These are phyloP conservation scores for Asbolus verrucosus DNA, from an alignment of 1,140 invertebrate genomes.

Conservation along the genomic window DNA sequence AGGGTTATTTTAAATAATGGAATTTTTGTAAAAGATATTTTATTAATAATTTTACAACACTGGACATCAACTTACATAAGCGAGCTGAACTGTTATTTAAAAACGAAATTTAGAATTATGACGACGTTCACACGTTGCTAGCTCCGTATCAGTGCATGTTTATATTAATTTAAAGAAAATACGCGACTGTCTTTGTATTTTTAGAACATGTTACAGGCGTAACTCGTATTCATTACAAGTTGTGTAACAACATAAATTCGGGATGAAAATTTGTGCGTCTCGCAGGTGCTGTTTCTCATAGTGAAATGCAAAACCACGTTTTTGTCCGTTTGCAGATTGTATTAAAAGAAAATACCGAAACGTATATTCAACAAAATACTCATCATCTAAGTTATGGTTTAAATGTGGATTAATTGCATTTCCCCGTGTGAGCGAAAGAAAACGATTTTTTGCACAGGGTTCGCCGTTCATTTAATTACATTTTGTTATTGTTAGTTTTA, in stretches of 20 bases:
- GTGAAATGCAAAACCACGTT: constrained; percentile 42
- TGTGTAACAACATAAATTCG: constrained; percentile 50
- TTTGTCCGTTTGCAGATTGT: constrained; percentile 42
- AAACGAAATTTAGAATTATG: neutral
- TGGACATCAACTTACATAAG: no score
- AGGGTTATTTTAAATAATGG: constrained; percentile 38
- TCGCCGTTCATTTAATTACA: neutral
- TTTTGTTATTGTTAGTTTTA: constrained; percentile 21
- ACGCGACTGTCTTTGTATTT: constrained; percentile 36
- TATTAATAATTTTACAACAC: constrained; percentile 36
- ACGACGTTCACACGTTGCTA: neutral
- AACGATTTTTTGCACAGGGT: neutral
- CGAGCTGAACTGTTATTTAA: neutral
- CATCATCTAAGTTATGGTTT: constrained; percentile 36
- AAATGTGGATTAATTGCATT: constrained; percentile 27
- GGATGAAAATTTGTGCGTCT: constrained; percentile 50
- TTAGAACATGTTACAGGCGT: constrained; percentile 44
- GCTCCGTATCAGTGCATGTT: constrained; percentile 1
- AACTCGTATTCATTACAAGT: constrained; percentile 44
- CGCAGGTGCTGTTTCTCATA: constrained; percentile 51
- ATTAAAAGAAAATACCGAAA: constrained; percentile 50
- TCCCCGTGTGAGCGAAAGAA: constrained; percentile 4
- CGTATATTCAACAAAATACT: constrained; percentile 33
- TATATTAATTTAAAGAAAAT: constrained; percentile 25
- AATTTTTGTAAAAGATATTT: constrained; percentile 25